phyloP scores from a whole-genome alignment of 1,140 invertebrate genomes.

The Drosophila rhopaloa region DNA sequence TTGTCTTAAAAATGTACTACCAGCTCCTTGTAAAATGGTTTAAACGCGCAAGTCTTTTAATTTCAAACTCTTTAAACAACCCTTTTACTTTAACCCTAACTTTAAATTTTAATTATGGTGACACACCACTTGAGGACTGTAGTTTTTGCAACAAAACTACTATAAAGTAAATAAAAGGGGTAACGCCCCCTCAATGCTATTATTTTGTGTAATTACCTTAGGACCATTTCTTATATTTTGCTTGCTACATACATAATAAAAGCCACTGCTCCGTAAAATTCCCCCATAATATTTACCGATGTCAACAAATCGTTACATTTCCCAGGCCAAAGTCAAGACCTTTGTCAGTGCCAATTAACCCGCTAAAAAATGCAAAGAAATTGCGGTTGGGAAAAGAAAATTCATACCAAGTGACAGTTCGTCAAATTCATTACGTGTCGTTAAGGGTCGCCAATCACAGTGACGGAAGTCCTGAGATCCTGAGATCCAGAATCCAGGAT shows the following conservation, averaged over 20 bases:
- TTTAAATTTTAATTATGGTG: conserved; percentile 3
- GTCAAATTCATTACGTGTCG: conserved; percentile 61
- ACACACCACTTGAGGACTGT: conserved; percentile 9
- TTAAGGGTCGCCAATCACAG: conserved; percentile 51
- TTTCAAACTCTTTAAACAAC: neutral
- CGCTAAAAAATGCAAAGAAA: conserved; percentile 36
- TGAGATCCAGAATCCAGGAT: neutral
- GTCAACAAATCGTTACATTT: conserved; percentile 48
- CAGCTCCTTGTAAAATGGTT: no score
- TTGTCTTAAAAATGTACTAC: no score
- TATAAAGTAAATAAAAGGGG: conserved; percentile 13
- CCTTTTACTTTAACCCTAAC: neutral
- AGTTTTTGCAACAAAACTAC: neutral
- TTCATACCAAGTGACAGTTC: conserved; percentile 53
- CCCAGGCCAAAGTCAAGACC: conserved; percentile 57
- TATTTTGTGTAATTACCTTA: neutral
- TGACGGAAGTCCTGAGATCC: conserved; percentile 6
- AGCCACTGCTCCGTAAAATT: neutral
- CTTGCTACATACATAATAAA: conserved; percentile 1
- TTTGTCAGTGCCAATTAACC: conserved; percentile 79
- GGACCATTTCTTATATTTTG: conserved; percentile 7
- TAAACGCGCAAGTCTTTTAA: no score
- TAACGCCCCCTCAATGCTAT: conserved; percentile 25
- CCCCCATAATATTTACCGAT: conserved; percentile 23
- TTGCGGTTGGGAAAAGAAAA: conserved; percentile 2